These are phyloP conservation scores for Odocoileus virginianus DNA, from an alignment of 2,113 vertebrate genomes.

Conservation along the genomic window DNA sequence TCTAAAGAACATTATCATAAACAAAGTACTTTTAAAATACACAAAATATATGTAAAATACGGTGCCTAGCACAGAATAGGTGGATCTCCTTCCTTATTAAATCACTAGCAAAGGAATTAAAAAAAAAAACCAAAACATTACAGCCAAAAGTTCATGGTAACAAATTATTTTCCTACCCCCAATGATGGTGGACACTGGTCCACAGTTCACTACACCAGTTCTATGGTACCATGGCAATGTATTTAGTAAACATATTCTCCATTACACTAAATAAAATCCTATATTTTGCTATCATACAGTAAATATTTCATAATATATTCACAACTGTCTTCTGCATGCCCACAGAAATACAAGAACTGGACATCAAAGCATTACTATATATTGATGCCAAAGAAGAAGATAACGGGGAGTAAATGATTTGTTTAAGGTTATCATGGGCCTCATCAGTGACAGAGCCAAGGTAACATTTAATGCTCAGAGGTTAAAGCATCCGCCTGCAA, in stretches of 20 bases:
- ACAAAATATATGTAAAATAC: background rate
- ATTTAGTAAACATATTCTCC: background rate
- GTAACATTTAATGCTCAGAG: background rate
- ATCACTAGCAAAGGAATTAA: constrained; percentile 16
- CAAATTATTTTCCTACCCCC: background rate
- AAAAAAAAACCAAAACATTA: background rate
- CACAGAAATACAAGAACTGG: background rate
- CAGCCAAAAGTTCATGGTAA: background rate
- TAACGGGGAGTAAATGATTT: background rate
- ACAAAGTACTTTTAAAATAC: background rate
- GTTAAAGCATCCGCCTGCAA: too few relatives aligned
- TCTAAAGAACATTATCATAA: background rate
- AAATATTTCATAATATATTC: constrained; percentile 10
- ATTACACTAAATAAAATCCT: background rate
- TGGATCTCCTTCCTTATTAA: background rate
- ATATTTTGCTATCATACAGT: background rate
- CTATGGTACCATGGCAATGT: background rate
- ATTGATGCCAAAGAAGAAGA: constrained; percentile 12
- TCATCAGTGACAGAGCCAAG: background rate
- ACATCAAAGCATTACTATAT: background rate
- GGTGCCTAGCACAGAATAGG: background rate
- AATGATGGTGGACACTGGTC: background rate
- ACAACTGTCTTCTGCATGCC: background rate
- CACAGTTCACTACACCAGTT: background rate
- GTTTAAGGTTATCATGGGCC: background rate